These are phyloP conservation scores for Miniopterus natalensis DNA, from an alignment of 2,113 vertebrate species.

Conservation along the genomic window DNA sequence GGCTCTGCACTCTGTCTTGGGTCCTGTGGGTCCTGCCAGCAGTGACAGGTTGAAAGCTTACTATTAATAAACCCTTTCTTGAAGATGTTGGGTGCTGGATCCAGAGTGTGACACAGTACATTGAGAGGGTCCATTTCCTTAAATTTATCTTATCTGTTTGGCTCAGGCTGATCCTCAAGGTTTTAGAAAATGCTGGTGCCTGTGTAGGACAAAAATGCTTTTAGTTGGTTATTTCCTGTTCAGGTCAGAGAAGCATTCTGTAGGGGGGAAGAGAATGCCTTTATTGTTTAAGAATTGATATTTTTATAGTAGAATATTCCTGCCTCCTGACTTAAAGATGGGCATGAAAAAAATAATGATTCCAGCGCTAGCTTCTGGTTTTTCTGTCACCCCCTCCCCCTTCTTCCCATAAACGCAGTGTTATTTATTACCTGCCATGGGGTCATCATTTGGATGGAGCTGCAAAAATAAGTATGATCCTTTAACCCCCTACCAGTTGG, in stretches of 20 bases:
- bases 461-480: background rate
- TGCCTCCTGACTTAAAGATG: background rate
- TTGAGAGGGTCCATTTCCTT: background rate
- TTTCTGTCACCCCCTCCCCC: background rate
- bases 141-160: background rate
- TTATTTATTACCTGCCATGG: slow-evolving; percentile 36
- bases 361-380: background rate
- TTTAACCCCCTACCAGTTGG: background rate
- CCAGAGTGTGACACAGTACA: background rate
- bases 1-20: background rate
- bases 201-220: background rate
- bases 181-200: background rate
- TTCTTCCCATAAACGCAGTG: background rate
- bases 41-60: background rate
- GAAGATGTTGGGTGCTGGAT: background rate
- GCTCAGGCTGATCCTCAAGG: background rate
- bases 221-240: background rate
- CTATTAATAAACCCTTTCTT: slow-evolving; percentile 40
- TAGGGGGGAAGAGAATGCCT: background rate
- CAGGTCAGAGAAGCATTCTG: background rate
- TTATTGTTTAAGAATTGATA: background rate
- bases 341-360: background rate
- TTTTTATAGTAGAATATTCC: background rate
- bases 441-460: slow-evolving; percentile 49
- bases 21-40: background rate